Evolutionary conservation across 2,113 vertebrate species (phyloP), one percentile per base, ranked within the genome.

Genomic region (Pterocles burchelli): DNA sequence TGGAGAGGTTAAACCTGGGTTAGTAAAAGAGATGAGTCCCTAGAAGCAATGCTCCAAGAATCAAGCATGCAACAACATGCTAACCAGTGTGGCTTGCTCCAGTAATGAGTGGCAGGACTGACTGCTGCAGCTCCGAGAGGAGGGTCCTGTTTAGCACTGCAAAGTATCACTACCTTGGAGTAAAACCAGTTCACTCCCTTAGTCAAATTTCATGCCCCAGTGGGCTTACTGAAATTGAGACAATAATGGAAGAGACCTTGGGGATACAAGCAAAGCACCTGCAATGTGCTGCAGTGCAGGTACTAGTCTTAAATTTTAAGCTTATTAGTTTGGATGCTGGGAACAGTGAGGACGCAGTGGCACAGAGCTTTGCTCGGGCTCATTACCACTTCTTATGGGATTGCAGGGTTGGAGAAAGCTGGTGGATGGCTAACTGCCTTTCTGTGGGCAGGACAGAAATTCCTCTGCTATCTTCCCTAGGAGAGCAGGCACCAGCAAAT

Each of bases 261-360:
- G 28, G 33, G 67, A 70, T 22, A 62, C 18, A 59, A 91, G 26
- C 58, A 70, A 95, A 91, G 51, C 21, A 73, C 38, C 33, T 33
- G 51, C 75, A 74, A 10, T 14, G 16, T 29, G 46, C 88, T 85
- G 67, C 78, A 91, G 82, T 36, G 51, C 49, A 38, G 71, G 13
- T 38, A 76, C 52, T 14, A 68, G 36, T 29, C 54, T 83, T 76
- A 66, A 68, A 75, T 85, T 57, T 78, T 72, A 68, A 57, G 33
- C 21, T 61, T 48, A 71, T 94, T 79, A 61, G 20, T 17, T 49
- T 70, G 18, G 17, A 31, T 61, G 15, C 13, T 19, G n/a, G 31
- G 28, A 79, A 57, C 1, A 0, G 6, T 14, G 48, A 74, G 65
- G 29, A 2, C 0, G 5, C 65, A 71, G 43, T 0, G 1, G 54